A percentile compares a stretch with the other conserved stretches of the same genome.
Conservation (phyloP, 2,797 vertebrate genomes). For the Hydrocynus forskahlii region DNA sequence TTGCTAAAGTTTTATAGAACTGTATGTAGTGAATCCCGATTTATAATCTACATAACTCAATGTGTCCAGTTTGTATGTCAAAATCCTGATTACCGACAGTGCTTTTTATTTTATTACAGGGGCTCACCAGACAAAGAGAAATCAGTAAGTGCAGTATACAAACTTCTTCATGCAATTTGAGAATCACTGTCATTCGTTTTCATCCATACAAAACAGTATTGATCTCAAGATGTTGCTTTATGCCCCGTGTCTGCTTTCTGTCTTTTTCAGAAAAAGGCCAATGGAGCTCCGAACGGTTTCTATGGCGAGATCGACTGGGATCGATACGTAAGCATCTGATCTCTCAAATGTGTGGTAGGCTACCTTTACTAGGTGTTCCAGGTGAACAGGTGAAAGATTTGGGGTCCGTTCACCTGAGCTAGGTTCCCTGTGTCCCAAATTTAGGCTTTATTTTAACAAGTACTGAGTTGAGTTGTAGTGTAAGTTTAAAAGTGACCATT, state of each 20-base stretch:
- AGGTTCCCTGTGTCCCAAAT: no score
- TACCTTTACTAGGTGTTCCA: background rate
- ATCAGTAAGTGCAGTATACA: slow-evolving; percentile 81
- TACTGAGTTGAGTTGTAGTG: no score
- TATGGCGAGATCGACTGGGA: slow-evolving; percentile 99
- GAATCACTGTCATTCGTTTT: background rate
- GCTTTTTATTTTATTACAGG: slow-evolving; percentile 67
- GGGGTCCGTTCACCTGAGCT: background rate
- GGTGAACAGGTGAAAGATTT: background rate
- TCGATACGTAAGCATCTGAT: slow-evolving; percentile 91
- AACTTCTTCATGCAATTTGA: background rate
- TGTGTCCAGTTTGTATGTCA: background rate
- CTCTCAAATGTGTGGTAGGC: background rate
- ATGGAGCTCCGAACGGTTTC: slow-evolving; percentile 96
- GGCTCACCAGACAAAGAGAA: slow-evolving; percentile 95
- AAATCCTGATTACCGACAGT: background rate
- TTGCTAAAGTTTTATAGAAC: no score
- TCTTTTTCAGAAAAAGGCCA: slow-evolving; percentile 90
- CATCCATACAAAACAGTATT: background rate
- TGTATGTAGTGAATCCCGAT: no score
- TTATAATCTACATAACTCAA: no score
- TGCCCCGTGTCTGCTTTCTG: slow-evolving; percentile 33
- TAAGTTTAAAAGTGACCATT: no score
- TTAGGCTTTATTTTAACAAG: no score
- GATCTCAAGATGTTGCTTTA: background rate